Evolutionary conservation across 2,888 invertebrate species (phyloP).

Genomic region (Holacanthella duospinosa): DNA sequence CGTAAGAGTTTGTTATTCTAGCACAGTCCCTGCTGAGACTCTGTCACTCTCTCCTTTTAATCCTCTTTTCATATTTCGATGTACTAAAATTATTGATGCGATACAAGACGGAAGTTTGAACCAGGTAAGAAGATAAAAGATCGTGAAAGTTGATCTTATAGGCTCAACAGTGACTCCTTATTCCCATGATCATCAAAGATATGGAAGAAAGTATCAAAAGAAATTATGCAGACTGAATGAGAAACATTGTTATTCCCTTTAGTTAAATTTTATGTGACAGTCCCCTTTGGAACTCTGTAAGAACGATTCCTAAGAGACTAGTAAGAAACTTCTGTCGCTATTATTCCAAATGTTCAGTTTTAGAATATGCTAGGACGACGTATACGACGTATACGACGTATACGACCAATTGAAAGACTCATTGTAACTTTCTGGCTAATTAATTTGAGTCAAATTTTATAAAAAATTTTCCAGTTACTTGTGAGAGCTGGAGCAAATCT

Average conservation of each 20-base stretch:
- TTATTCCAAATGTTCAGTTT: too few relatives aligned
- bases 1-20: not conserved
- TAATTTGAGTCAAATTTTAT: conserved; percentile 16
- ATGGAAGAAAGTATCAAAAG: too few relatives aligned
- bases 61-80: not conserved
- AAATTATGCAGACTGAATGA: too few relatives aligned
- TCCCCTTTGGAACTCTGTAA: too few relatives aligned
- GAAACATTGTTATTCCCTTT: too few relatives aligned
- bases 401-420: conserved; percentile 9
- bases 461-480: conserved; percentile 58
- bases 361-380: not conserved
- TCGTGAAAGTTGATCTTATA: too few relatives aligned
- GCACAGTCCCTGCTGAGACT: not conserved
- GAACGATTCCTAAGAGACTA: not conserved
- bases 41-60: not conserved
- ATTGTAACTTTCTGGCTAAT: conserved; percentile 19
- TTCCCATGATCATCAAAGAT: not conserved
- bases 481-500: conserved; percentile 87
- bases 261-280: too few relatives aligned
- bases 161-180: too few relatives aligned
- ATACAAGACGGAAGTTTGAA: not conserved
- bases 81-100: not conserved
- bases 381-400: not conserved
- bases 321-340: not conserved
- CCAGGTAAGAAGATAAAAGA: not conserved